Evolutionary conservation across 2,888 invertebrate species (phyloP).

Genomic region (Creontiades dilutus): DNA sequence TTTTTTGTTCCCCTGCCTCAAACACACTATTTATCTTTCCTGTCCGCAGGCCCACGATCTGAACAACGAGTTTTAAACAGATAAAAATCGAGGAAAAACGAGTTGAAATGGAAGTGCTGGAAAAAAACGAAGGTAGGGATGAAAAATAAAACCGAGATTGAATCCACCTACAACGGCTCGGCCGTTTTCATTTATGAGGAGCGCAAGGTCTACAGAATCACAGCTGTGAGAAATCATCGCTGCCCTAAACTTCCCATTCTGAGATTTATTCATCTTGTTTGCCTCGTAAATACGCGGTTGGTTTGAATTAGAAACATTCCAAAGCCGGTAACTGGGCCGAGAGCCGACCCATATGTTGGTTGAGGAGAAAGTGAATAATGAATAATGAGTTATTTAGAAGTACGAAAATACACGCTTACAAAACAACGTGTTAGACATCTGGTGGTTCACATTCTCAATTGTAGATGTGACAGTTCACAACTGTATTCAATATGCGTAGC

Average conservation of each 20-base stretch:
- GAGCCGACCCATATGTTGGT: background rate
- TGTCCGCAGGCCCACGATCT: background rate
- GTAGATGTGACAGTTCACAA: too few species aligned
- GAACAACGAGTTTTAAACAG: background rate
- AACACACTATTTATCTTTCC: background rate
- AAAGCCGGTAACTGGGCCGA: background rate
- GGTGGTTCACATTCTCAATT: too few species aligned
- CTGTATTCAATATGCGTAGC: too few species aligned
- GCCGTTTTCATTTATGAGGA: background rate
- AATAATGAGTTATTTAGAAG: too few species aligned
- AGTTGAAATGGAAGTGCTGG: background rate
- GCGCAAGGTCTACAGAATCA: background rate
- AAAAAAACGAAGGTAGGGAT: background rate
- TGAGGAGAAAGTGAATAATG: background rate
- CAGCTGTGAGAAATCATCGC: constrained; percentile 1
- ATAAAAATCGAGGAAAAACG: background rate
- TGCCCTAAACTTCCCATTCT: background rate
- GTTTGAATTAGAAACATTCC: background rate
- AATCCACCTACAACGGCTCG: background rate
- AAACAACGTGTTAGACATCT: too few species aligned
- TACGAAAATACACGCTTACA: too few species aligned
- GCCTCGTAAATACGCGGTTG: background rate
- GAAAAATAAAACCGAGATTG: background rate
- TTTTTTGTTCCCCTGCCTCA: background rate
- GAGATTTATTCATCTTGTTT: constrained; percentile 1